phyloP scores from a whole-genome alignment of 2,797 vertebrate genomes.

The Tauraco hartlaubi region DNA sequence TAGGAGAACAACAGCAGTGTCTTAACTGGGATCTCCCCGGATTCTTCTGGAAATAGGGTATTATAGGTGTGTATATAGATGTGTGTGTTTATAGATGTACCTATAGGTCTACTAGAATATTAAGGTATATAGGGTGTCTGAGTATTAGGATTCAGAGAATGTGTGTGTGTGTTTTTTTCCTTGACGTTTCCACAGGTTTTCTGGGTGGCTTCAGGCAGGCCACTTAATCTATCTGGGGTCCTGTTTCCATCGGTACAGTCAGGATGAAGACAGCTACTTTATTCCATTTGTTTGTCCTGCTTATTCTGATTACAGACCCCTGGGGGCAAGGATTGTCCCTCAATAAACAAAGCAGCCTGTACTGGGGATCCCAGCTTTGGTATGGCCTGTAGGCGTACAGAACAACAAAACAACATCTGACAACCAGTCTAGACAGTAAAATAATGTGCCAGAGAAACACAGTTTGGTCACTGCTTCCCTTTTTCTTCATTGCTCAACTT shows the following conservation, averaged over 20 bases:
- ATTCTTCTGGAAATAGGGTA: neutral
- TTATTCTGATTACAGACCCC: constrained; percentile 34
- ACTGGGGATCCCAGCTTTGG: constrained; percentile 44
- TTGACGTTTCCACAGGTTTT: neutral
- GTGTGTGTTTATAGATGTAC: no score
- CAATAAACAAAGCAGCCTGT: constrained; percentile 35
- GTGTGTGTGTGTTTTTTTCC: neutral
- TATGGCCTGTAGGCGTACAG: constrained; percentile 17
- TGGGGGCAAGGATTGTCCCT: constrained; percentile 29
- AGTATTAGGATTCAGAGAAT: neutral
- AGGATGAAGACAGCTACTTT: neutral
- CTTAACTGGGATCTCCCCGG: neutral
- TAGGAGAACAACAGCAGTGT: neutral
- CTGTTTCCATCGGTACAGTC: neutral
- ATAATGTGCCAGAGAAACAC: constrained; percentile 3
- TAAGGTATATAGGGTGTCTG: neutral
- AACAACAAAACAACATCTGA: constrained; percentile 49
- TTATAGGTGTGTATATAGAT: no score
- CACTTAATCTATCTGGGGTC: neutral
- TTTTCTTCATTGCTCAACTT: neutral
- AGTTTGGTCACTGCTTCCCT: neutral
- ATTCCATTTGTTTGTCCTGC: constrained; percentile 53
- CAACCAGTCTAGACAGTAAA: constrained; percentile 49
- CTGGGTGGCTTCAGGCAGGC: neutral
- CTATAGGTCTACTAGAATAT: no score